Conservation (phyloP, 2,113 vertebrate genomes). For the Thalassoma bifasciatum region DNA sequence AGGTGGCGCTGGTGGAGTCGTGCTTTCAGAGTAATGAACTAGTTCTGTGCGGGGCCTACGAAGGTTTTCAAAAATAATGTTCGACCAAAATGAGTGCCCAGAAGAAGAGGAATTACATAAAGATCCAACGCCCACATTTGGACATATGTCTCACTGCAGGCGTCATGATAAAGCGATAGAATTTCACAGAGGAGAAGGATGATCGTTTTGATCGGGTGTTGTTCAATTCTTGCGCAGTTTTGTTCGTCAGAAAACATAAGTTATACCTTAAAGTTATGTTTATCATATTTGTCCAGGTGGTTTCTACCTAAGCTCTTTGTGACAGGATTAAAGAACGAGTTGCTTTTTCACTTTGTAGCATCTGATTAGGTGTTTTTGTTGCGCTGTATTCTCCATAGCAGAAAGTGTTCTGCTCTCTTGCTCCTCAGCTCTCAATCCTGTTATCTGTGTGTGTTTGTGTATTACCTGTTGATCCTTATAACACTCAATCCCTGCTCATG, state of each 20-base stretch:
- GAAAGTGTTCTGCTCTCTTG: not conserved
- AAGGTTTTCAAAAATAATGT: conserved; percentile 43
- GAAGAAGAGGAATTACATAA: conserved; percentile 47
- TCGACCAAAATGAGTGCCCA: conserved; percentile 25
- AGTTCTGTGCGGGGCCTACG: conserved; percentile 13
- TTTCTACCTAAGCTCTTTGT: no score
- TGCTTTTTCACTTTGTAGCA: not conserved
- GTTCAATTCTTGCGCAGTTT: no score
- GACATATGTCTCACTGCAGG: conserved; percentile 24
- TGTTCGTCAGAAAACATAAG: no score
- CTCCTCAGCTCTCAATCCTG: not conserved
- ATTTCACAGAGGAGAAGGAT: not conserved
- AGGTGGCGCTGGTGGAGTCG: conserved; percentile 63
- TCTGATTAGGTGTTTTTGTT: conserved; percentile 14
- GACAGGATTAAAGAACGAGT: no score
- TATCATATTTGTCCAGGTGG: no score
- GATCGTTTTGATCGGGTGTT: no score
- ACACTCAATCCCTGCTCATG: conserved; percentile 1
- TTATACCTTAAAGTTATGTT: no score
- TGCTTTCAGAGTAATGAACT: conserved; percentile 69
- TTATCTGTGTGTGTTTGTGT: not conserved
- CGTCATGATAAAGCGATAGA: not conserved
- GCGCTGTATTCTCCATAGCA: not conserved
- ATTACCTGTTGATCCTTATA: conserved; percentile 47
- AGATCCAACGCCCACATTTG: conserved; percentile 55